A percentile compares a stretch with the other conserved stretches of the same genome.
phyloP scores from a whole-genome alignment of 2,888 invertebrate species.

The Oxyteleia sp. region DNA sequence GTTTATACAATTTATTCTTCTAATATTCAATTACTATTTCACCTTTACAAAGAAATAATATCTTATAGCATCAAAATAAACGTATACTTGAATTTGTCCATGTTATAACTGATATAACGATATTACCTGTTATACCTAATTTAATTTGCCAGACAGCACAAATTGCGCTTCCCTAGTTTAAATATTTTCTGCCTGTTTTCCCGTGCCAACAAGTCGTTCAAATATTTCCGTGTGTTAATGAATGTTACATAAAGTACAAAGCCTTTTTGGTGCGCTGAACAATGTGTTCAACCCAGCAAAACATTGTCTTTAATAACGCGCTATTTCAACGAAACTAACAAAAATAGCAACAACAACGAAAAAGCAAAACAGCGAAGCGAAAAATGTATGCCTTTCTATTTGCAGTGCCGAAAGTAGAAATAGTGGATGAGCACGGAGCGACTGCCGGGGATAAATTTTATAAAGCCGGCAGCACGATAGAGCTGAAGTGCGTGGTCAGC shows the following conservation, averaged over 20 bases:
- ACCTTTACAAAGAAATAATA: too few relatives aligned
- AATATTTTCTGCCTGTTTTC: neutral
- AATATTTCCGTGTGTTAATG: neutral
- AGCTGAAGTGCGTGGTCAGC: conserved; percentile 93
- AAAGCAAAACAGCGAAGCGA: neutral
- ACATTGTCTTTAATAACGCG: neutral
- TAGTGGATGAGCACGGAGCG: conserved; percentile 93
- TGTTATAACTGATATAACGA: too few relatives aligned
- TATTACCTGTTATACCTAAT: too few relatives aligned
- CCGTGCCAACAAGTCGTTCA: neutral
- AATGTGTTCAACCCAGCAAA: neutral
- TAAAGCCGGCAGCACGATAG: conserved; percentile 94
- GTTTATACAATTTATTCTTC: too few relatives aligned
- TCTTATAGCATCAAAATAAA: too few relatives aligned
- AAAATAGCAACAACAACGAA: neutral
- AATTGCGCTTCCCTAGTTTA: neutral
- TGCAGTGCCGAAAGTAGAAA: conserved; percentile 94
- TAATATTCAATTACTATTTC: too few relatives aligned
- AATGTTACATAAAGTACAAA: neutral
- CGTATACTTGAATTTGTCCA: too few relatives aligned
- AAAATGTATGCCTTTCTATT: conserved; percentile 74
- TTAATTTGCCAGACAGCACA: too few relatives aligned
- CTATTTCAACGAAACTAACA: neutral
- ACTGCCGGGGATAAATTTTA: conserved; percentile 94
- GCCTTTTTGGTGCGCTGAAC: neutral